Percentiles rank a stretch among this genome's conserved stretches.
phyloP scores from a whole-genome alignment of 2,797 vertebrate genomes.

The Chrysocyon brachyurus region DNA sequence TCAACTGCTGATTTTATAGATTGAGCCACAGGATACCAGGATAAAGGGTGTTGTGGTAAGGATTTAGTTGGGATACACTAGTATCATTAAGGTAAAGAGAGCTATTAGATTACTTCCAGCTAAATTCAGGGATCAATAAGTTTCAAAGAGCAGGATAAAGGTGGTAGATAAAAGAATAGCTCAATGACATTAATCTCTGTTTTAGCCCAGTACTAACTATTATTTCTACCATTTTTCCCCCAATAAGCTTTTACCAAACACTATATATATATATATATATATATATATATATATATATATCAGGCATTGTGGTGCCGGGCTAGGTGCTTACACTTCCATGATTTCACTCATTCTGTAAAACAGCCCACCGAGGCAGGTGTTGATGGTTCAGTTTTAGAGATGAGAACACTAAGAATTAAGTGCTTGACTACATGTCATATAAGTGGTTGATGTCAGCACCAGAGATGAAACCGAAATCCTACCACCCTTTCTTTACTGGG shows the following conservation, averaged over 20 bases:
- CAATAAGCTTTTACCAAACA: background rate
- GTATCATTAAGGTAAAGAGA: background rate
- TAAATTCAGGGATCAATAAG: background rate
- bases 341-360: background rate
- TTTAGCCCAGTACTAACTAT: background rate
- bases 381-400: background rate
- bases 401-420: background rate
- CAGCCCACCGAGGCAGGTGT: background rate
- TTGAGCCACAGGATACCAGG: background rate
- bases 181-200: background rate
- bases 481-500: background rate
- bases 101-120: background rate
- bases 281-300: no score
- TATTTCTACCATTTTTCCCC: background rate
- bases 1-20: background rate
- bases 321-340: no score
- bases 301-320: background rate
- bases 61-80: background rate
- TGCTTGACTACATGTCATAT: background rate
- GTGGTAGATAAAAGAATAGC: background rate
- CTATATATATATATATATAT: background rate
- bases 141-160: background rate
- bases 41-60: background rate
- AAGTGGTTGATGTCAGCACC: background rate
- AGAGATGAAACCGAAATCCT: background rate